phyloP scores from a whole-genome alignment of 1,140 invertebrate species.

The Lerema accius region DNA sequence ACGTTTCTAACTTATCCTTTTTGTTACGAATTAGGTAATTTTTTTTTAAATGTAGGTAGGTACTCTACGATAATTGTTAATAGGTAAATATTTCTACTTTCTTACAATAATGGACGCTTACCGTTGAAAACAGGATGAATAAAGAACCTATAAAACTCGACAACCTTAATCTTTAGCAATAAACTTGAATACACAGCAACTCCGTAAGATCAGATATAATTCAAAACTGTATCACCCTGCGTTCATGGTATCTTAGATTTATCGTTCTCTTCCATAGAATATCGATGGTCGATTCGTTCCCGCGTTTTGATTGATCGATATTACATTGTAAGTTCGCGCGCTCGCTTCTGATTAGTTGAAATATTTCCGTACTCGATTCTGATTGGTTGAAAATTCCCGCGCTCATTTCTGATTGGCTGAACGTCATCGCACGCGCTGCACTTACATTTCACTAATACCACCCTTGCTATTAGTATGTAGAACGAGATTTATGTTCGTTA shows the following conservation, averaged over 20 bases:
- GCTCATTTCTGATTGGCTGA: constrained; percentile 10
- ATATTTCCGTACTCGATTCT: too few species aligned
- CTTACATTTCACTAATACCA: constrained; percentile 20
- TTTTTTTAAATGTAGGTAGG: too few species aligned
- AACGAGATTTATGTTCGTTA: constrained; percentile 25
- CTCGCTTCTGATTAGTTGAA: too few species aligned
- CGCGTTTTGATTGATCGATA: constrained; percentile 9
- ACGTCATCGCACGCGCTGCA: constrained; percentile 11
- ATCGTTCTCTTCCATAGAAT: constrained; percentile 21
- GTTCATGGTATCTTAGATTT: constrained; percentile 10
- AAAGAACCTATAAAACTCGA: constrained; percentile 5
- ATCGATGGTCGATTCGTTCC: constrained; percentile 10
- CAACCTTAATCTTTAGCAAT: background rate
- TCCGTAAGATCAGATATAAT: constrained; percentile 16
- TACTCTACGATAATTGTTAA: too few species aligned
- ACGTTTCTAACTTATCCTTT: too few species aligned
- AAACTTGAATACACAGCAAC: background rate
- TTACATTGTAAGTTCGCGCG: background rate
- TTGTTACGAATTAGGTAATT: too few species aligned
- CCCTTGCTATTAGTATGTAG: constrained; percentile 27
- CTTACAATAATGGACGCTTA: too few species aligned
- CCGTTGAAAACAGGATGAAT: too few species aligned
- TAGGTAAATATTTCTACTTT: too few species aligned
- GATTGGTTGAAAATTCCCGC: constrained; percentile 1
- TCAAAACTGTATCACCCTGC: constrained; percentile 25